phyloP scores from a whole-genome alignment of 2,888 invertebrate genomes.

The Temnothorax unifasciatus region DNA sequence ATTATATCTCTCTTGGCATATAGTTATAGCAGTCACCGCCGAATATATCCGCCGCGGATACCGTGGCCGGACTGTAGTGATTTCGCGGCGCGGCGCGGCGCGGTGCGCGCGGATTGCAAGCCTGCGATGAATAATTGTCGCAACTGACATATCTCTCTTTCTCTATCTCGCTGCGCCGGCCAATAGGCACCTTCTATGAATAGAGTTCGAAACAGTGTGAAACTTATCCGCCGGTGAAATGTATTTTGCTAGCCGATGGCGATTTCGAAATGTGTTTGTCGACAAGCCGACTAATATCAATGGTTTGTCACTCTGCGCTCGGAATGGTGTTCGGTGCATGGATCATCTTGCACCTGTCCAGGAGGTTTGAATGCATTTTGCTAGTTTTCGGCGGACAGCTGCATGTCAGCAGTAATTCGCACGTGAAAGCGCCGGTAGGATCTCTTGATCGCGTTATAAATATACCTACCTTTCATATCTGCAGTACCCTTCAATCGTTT shows the following conservation, averaged over 20 bases:
- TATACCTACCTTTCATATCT: conserved; percentile 31
- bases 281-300: conserved; percentile 44
- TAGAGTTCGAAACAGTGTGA: conserved; percentile 54
- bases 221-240: conserved; percentile 29
- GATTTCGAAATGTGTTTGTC: conserved; percentile 41
- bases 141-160: conserved; percentile 44
- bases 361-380: conserved; percentile 6
- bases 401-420: conserved; percentile 20
- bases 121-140: conserved; percentile 41
- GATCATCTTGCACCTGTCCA: conserved; percentile 60
- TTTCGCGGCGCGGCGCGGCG: neutral
- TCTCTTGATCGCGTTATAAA: conserved; percentile 24
- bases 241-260: conserved; percentile 11
- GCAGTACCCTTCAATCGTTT: neutral
- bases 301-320: conserved; percentile 9
- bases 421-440: neutral
- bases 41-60: conserved; percentile 38
- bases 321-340: conserved; percentile 16
- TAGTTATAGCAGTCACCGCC: conserved; percentile 27
- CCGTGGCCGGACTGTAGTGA: neutral
- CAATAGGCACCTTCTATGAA: conserved; percentile 54
- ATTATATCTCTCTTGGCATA: conserved; percentile 51
- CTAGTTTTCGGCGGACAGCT: conserved; percentile 13
- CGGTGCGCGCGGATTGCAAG: neutral
- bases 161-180: conserved; percentile 11